Evolutionary conservation across 1,140 invertebrate genomes (phyloP).

Genomic region (Drosophila bipectinata): DNA sequence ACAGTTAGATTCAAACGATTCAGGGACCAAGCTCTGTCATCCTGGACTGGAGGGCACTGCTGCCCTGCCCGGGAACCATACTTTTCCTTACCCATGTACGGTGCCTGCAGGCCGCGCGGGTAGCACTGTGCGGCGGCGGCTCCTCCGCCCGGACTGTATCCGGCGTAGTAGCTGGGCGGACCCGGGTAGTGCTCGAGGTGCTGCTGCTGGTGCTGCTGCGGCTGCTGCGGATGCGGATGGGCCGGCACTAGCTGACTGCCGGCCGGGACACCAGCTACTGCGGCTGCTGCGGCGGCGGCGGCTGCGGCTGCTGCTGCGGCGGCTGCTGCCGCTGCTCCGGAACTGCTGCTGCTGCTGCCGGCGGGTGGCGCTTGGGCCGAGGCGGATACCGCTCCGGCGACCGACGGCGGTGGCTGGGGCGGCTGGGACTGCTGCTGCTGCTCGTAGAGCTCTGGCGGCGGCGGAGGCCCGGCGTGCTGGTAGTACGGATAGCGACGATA

Average conservation of each 20-base stretch:
- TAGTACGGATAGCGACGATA: slow-evolving; percentile 46
- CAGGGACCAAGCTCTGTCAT: neutral
- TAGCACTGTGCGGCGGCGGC: slow-evolving; percentile 85
- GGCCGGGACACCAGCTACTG: slow-evolving; percentile 31
- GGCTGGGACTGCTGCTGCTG: slow-evolving; percentile 54
- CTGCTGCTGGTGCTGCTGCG: slow-evolving; percentile 45
- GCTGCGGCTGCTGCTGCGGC: slow-evolving; percentile 31
- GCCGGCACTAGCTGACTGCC: slow-evolving; percentile 41
- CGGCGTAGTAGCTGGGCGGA: slow-evolving; percentile 88
- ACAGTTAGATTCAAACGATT: neutral
- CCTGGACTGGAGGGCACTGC: slow-evolving; percentile 11
- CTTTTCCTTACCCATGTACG: slow-evolving; percentile 87
- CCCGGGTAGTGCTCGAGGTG: slow-evolving; percentile 85
- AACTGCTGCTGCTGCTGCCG: slow-evolving; percentile 26
- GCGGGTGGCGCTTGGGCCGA: slow-evolving; percentile 29
- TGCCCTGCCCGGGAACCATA: slow-evolving; percentile 69
- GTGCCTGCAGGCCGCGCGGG: slow-evolving; percentile 89
- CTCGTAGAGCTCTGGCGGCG: slow-evolving; percentile 54
- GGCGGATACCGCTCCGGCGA: neutral
- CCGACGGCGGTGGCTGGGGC: slow-evolving; percentile 23
- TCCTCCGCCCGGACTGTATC: slow-evolving; percentile 86
- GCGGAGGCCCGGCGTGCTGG: slow-evolving; percentile 70
- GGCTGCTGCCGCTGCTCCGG: slow-evolving; percentile 35
- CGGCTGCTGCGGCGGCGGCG: slow-evolving; percentile 31
- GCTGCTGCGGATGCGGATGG: slow-evolving; percentile 39